Evolutionary conservation across 2,113 vertebrate species (phyloP).

Genomic region (Mobula birostris): DNA sequence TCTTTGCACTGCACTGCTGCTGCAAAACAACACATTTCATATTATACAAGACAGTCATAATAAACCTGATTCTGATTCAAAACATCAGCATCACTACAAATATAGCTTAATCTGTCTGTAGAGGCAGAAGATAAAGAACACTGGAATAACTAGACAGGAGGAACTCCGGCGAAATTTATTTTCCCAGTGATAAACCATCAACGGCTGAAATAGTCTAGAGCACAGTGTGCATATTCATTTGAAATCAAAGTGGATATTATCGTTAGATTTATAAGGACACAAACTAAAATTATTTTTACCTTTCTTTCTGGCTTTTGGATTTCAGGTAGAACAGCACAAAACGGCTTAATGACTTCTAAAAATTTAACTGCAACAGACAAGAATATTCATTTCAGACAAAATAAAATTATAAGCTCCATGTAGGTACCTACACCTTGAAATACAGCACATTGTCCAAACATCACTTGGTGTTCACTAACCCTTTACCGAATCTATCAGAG

Average conservation of each 20-base stretch:
- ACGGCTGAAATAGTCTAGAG: neutral
- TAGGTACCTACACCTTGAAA: no score
- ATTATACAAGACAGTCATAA: no score
- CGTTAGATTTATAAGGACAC: neutral
- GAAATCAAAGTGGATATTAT: neutral
- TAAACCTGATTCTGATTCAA: neutral
- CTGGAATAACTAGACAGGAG: neutral
- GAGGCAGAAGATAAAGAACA: neutral
- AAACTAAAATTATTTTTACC: conserved; percentile 50
- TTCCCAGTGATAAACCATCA: neutral
- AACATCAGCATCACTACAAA: neutral
- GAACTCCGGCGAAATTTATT: neutral
- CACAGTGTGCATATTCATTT: neutral
- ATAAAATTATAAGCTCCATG: no score
- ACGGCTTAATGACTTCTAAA: conserved; percentile 97
- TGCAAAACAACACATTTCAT: no score
- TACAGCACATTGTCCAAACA: no score
- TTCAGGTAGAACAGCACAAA: conserved; percentile 95
- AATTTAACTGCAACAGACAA: conserved; percentile 77
- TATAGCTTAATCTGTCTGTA: neutral
- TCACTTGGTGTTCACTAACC: no score
- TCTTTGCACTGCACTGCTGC: no score
- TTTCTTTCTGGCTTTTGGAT: conserved; percentile 98
- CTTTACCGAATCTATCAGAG: no score
- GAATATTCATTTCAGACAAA: no score